These are phyloP conservation scores for Malurus leucopterus DNA, from an alignment of 2,797 vertebrate species.

Conservation along the genomic window DNA sequence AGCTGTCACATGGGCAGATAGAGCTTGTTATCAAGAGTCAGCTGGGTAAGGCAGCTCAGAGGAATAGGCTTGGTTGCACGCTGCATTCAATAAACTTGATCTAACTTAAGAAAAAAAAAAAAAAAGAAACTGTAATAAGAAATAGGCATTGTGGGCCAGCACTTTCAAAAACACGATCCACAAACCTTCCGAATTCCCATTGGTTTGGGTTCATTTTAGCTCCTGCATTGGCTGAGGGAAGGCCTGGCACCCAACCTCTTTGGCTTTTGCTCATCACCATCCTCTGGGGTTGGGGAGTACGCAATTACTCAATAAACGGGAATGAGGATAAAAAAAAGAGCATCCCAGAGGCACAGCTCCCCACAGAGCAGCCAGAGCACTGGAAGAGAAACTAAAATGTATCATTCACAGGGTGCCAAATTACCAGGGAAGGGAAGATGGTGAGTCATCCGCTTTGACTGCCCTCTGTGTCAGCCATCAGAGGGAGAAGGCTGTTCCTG, in stretches of 20 bases:
- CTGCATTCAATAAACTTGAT: background rate
- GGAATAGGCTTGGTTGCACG: background rate
- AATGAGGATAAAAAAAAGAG: background rate
- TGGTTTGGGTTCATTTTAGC: background rate
- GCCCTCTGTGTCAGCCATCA: background rate
- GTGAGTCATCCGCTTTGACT: background rate
- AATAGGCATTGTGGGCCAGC: background rate
- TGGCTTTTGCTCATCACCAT: background rate
- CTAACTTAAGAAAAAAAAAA: background rate
- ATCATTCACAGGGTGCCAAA: background rate
- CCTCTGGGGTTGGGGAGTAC: background rate
- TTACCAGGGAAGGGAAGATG: background rate
- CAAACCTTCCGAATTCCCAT: background rate
- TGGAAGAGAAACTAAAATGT: background rate
- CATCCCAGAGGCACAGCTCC: background rate
- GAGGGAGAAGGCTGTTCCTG: background rate
- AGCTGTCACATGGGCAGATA: background rate
- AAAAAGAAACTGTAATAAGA: background rate
- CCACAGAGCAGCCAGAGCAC: background rate
- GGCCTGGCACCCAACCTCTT: background rate
- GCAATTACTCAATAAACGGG: fast-evolving
- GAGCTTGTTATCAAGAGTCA: background rate
- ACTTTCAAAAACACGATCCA: fast-evolving
- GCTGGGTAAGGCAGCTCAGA: background rate
- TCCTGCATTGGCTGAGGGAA: background rate